A percentile compares a stretch with the other conserved stretches of the same genome.
These are phyloP conservation scores for Clunio marinus DNA, from an alignment of 2,888 invertebrate genomes.

Conservation along the genomic window DNA sequence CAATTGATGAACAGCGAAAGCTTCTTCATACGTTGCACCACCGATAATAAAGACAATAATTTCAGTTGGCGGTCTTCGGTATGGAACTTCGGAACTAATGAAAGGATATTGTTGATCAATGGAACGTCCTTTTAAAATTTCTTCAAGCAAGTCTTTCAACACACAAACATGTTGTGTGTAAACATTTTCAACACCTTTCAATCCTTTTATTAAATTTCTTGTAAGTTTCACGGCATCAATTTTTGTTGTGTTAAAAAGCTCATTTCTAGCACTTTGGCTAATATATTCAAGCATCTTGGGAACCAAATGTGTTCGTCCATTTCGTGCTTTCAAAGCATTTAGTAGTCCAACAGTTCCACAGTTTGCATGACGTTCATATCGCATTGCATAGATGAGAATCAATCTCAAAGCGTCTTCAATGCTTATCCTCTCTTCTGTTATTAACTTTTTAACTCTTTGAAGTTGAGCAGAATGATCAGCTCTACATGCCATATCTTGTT, in stretches of 20 bases:
- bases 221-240: constrained; percentile 83
- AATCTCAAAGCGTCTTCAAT: constrained; percentile 80
- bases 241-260: constrained; percentile 82
- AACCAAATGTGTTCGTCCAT: constrained; percentile 61
- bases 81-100: constrained; percentile 61
- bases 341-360: constrained; percentile 76
- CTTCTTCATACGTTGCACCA: constrained; percentile 95
- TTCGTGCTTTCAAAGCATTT: constrained; percentile 66
- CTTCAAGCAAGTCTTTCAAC: constrained; percentile 82
- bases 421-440: constrained; percentile 67
- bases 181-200: constrained; percentile 97
- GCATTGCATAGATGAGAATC: constrained; percentile 87
- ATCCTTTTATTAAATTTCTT: constrained; percentile 55
- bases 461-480: constrained; percentile 73
- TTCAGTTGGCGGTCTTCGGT: constrained; percentile 72
- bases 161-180: constrained; percentile 98
- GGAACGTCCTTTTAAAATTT: constrained; percentile 84
- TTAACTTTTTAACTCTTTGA: constrained; percentile 69
- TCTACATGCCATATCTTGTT: constrained; percentile 90
- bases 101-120: constrained; percentile 81
- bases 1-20: constrained; percentile 75
- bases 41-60: constrained; percentile 96
- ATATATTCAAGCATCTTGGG: constrained; percentile 77
- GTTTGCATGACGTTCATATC: constrained; percentile 85
- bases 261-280: constrained; percentile 75